Percentiles rank a stretch among this genome's conserved stretches.
Conservation (phyloP, 92 coral and sea anemone genomes). For the Anthopleura xanthogrammica region DNA sequence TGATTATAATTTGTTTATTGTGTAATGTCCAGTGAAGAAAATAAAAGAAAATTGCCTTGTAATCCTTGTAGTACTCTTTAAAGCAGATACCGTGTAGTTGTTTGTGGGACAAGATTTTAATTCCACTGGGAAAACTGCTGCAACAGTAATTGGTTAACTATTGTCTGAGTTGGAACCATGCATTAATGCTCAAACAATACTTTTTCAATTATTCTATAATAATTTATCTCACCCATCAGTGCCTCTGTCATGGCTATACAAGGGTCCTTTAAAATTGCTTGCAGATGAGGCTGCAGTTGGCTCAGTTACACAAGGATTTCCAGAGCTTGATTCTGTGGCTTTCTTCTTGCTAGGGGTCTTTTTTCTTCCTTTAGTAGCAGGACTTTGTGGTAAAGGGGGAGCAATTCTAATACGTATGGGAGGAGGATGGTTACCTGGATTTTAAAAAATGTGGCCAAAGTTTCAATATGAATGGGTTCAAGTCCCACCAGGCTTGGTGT, state of each 20-base stretch:
- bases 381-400: conserved; percentile 2
- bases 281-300: neutral
- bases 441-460: neutral
- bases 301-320: conserved; percentile 2
- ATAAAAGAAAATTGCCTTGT: too few species aligned
- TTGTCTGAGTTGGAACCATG: too few species aligned
- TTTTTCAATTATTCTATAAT: too few species aligned
- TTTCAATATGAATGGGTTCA: too few species aligned
- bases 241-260: conserved; percentile 43
- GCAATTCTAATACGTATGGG: conserved; percentile 22
- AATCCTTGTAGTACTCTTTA: too few species aligned
- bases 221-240: conserved; percentile 33
- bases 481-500: too few species aligned
- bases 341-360: conserved; percentile 22
- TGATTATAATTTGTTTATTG: too few species aligned
- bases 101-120: too few species aligned
- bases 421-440: conserved; percentile 21
- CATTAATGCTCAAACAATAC: neutral
- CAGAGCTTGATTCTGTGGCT: conserved; percentile 4
- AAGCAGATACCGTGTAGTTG: too few species aligned
- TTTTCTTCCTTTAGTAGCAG: conserved; percentile 5
- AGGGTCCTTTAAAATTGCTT: conserved; percentile 21
- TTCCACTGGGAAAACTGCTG: too few species aligned
- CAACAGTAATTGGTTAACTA: too few species aligned
- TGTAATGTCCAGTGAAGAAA: too few species aligned